Base-by-base conservation (phyloP, 2,797 vertebrate genomes). In the Onychomys leucogaster region DNA sequence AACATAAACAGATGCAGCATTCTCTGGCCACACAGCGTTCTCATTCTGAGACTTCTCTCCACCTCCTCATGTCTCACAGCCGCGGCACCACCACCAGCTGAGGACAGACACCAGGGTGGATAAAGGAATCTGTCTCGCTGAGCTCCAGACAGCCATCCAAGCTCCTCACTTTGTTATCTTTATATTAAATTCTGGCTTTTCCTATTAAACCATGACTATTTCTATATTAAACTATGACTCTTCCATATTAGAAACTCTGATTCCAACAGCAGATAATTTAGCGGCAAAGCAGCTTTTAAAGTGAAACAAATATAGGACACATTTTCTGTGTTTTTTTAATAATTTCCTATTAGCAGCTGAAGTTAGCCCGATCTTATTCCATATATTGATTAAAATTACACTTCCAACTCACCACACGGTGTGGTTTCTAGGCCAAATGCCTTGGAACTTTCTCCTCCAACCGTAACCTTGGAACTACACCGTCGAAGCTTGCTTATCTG, bases 181-280 rank as follows among this genome's bases (percentile, higher is more conserved):
- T 92, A 89, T 94, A 96, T 88, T 95, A 97, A 83, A 95, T 92
- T 95, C 89, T 75, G 69, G 85, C 69, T 73, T 97, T 94, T 92
- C 78, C 17, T 96, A 96, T 93, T 97, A 95, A 92, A 65, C 86
- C 29, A 7, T 95, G 95, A 94, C 93, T 85, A 88, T 97, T 96
- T 96, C 96, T 80, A 88, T 95, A 96, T 96, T 97, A 90, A 93
- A 97, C 93, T 93, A 55, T 95, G 92, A 95, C 76, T 89, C 92
- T 87, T 95, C 89, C 89, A 76, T 95, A 93, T 96, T 97, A 96
- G 97, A 96, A 97, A 90, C 46, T 85, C 84, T 91, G 95, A 97
- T 96, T 95, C 89, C 61, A 12, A 91, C 78, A 97, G 89, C 83
- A 91, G 91, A 94, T 97, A 95, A 95, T 83, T 96, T 57, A 25